Base-by-base conservation (phyloP, 1,140 invertebrate genomes). In the Nasonia vitripennis region DNA sequence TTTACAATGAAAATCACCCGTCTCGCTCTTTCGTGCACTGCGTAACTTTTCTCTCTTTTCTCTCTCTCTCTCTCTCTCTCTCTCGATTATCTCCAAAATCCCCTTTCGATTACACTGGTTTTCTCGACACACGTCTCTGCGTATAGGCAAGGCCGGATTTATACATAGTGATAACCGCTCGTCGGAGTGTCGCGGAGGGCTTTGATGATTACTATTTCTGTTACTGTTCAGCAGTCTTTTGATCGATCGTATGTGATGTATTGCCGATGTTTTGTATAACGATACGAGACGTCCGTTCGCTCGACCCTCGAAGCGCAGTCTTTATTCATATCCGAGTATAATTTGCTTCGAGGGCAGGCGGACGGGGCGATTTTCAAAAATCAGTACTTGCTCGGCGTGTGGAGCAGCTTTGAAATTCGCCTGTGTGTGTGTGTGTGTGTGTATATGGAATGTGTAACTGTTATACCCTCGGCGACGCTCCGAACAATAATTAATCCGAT, bases 91-190 rank as follows among this genome's bases (percentile, higher is more conserved):
- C 51, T 80, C n/a, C 45, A 37, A 48, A 67, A 70, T 78, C 2
- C 51, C 77, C 81, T 31, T 23, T 85, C 82, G 51, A n/a, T 86
- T 79, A 78, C 14, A 34, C 27, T 86, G 48, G 55, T 80, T 84
- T 83, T 78, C 78, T 23, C 31, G 17, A 84, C 37, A 27, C 34
- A 23, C 34, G 14, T 45, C 23, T 74, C 78, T 80, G 20, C 51
- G 87, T 90, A 79, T 89, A 91, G 87, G 89, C 88, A 90, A 88
- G 79, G 87, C 86, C 81, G 85, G 88, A 85, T 83, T 89, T 87
- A 7, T 89, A 89, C 87, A 88, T 70, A 45, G 41, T 10, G 20
- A 62, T 62, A n/a, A 62, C 10, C 41, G 7, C 10, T 45, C 41
- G 41, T 62, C 17, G n/a, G 17, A 75, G 34, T n/a, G 37, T 45